These are phyloP conservation scores for Brachyistius frenatus DNA, from an alignment of 2,113 vertebrate species.

Conservation along the genomic window DNA sequence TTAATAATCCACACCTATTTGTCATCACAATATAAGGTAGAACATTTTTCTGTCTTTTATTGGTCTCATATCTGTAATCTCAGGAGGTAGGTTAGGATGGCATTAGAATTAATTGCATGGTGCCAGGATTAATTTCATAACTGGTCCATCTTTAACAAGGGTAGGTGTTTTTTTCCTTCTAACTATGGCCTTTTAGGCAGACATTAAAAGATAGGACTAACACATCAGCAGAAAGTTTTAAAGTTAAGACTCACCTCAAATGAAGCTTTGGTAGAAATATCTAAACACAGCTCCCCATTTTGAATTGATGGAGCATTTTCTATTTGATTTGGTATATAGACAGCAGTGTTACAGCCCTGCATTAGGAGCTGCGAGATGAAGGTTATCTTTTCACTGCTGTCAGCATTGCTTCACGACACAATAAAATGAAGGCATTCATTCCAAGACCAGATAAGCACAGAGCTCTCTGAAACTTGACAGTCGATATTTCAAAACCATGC, in stretches of 20 bases:
- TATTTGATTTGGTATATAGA: conserved; percentile 40
- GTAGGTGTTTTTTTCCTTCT: not conserved
- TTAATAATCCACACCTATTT: not conserved
- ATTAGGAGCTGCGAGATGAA: conserved; percentile 11
- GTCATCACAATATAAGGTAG: not conserved
- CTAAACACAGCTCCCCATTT: conserved; percentile 14
- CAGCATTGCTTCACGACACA: conserved; percentile 2
- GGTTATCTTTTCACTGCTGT: conserved; percentile 25
- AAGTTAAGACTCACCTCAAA: conserved; percentile 31
- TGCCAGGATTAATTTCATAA: conserved; percentile 41
- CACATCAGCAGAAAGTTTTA: conserved; percentile 3
- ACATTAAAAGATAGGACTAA: conserved; percentile 29
- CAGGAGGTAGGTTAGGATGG: conserved; percentile 25
- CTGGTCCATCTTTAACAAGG: conserved; percentile 36
- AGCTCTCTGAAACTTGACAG: not conserved
- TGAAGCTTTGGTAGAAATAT: conserved; percentile 11
- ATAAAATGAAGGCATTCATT: conserved; percentile 13
- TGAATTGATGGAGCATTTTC: conserved; percentile 22
- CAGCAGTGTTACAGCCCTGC: conserved; percentile 2
- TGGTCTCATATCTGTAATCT: conserved; percentile 16
- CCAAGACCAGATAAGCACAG: not conserved
- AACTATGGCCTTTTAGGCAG: not conserved
- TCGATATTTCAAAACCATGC: not conserved
- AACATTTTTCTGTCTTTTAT: not conserved
- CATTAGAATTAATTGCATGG: conserved; percentile 40